phyloP scores from a whole-genome alignment of 2,888 invertebrate species.

The Julus scanicus region DNA sequence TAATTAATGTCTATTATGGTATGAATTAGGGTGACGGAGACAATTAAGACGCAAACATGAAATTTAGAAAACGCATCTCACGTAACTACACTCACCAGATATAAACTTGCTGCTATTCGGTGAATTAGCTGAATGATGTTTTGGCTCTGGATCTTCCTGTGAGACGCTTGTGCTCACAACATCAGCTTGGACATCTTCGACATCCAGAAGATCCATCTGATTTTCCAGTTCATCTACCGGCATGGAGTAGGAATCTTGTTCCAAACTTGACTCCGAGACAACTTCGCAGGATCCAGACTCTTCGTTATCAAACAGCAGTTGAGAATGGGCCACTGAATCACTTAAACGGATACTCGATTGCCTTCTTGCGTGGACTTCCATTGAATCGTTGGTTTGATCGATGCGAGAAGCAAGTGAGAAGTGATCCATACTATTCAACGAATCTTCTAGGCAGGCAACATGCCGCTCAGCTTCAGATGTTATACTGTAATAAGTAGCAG shows the following conservation, averaged over 20 bases:
- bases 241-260: not conserved
- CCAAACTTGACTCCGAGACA: not conserved
- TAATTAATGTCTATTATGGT: no score
- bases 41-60: not conserved
- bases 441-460: not conserved
- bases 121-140: not conserved
- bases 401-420: not conserved
- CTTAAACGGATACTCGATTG: not conserved
- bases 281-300: not conserved
- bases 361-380: not conserved
- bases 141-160: not conserved
- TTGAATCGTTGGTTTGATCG: conserved; percentile 10
- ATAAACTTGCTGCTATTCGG: not conserved
- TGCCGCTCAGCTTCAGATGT: not conserved
- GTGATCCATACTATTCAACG: not conserved
- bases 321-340: not conserved
- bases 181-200: not conserved
- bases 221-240: not conserved
- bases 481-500: not conserved
- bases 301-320: not conserved
- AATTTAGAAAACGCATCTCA: not conserved
- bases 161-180: not conserved
- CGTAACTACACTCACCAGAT: not conserved
- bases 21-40: not conserved
- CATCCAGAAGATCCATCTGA: not conserved